phyloP scores from a whole-genome alignment of 2,888 invertebrate species.

The Papilio demoleus region DNA sequence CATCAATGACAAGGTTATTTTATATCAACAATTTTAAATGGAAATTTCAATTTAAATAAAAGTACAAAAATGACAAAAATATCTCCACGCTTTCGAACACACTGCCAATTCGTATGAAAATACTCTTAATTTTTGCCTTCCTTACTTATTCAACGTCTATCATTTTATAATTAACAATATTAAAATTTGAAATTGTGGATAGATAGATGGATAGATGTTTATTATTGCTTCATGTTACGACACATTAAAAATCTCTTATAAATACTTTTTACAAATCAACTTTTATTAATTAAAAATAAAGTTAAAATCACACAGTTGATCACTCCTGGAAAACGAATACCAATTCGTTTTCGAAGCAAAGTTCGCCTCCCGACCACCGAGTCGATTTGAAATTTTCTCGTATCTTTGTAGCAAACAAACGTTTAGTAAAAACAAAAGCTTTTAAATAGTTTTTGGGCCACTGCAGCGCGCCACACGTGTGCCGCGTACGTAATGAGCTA shows the following conservation, averaged over 20 bases:
- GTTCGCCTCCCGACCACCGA: background rate
- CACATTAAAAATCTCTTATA: no score
- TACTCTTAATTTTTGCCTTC: background rate
- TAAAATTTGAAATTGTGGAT: no score
- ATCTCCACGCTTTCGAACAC: background rate
- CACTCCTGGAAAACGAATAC: background rate
- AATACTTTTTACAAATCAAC: no score
- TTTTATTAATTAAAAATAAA: background rate
- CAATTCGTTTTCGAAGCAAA: conserved; percentile 3
- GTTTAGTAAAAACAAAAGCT: conserved; percentile 35
- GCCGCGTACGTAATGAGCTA: conserved; percentile 39
- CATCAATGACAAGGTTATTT: background rate
- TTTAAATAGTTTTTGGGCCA: conserved; percentile 40
- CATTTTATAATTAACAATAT: no score
- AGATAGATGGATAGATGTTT: no score
- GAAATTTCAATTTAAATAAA: background rate
- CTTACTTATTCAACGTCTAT: background rate
- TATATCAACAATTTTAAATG: background rate
- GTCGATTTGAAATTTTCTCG: conserved; percentile 7
- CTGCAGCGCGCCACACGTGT: conserved; percentile 39
- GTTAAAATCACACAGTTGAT: background rate
- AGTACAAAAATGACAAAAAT: background rate
- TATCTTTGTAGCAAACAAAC: conserved; percentile 28
- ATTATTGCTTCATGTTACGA: no score
- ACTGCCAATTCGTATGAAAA: background rate